Evolutionary conservation across 1,140 invertebrate species (phyloP).

Genomic region (Cheumatopsyche charites): DNA sequence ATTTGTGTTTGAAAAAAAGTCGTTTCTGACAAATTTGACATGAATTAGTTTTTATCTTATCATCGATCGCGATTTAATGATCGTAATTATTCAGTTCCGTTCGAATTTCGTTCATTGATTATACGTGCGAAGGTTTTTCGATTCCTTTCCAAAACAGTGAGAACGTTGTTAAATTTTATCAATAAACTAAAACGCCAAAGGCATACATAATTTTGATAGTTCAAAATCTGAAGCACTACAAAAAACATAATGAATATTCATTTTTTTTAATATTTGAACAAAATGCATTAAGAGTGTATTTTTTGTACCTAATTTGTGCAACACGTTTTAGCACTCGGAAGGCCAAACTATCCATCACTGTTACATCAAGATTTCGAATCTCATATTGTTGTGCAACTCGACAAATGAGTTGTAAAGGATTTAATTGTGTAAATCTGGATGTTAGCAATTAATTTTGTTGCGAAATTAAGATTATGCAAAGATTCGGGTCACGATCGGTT

Average conservation of each 20-base stretch:
- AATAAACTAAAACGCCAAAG: not conserved
- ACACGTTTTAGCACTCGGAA: not conserved
- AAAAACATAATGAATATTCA: slow-evolving; percentile 14
- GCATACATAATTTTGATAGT: not conserved
- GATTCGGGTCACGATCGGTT: too few species aligned
- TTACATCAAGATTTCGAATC: slow-evolving; percentile 2
- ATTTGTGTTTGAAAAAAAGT: too few species aligned
- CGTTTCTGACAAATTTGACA: too few species aligned
- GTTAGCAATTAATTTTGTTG: not conserved
- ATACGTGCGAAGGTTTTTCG: too few species aligned
- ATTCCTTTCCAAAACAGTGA: too few species aligned
- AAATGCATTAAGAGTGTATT: not conserved
- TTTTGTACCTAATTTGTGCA: slow-evolving; percentile 1
- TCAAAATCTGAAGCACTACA: not conserved
- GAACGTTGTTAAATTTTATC: too few species aligned
- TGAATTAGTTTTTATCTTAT: too few species aligned
- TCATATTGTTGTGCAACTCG: slow-evolving; percentile 1
- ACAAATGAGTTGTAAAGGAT: not conserved
- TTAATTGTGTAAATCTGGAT: not conserved
- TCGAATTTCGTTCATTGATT: too few species aligned
- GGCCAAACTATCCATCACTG: not conserved
- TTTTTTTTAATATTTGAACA: not conserved
- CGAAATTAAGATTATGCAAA: not conserved
- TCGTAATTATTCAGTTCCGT: too few species aligned
- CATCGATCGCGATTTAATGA: too few species aligned